A percentile compares a stretch with the other conserved stretches of the same genome.
These are phyloP conservation scores for Hyaena hyaena DNA, from an alignment of 2,113 vertebrate genomes.

Conservation along the genomic window DNA sequence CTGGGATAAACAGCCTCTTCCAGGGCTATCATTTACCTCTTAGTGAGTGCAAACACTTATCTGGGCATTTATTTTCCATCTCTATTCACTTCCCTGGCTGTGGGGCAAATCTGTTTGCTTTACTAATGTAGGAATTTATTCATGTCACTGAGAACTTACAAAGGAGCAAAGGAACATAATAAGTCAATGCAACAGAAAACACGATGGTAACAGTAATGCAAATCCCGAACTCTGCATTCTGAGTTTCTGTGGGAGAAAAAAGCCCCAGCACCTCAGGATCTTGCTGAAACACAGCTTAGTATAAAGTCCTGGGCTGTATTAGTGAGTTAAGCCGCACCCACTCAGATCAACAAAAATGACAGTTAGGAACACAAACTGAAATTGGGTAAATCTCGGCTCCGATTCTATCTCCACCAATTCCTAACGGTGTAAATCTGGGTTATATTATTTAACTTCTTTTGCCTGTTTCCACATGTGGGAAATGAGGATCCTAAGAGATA, in stretches of 20 bases:
- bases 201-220: background rate
- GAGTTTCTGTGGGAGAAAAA: background rate
- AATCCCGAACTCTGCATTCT: background rate
- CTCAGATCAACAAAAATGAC: background rate
- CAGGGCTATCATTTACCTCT: background rate
- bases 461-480: background rate
- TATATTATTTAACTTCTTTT: background rate
- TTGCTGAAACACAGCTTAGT: background rate
- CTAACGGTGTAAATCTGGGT: background rate
- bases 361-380: background rate
- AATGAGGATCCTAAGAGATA: background rate
- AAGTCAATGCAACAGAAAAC: background rate
- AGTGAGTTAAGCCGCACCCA: background rate
- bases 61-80: background rate
- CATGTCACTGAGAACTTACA: background rate
- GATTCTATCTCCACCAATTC: background rate
- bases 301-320: background rate
- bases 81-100: background rate
- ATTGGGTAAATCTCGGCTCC: background rate
- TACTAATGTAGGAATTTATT: background rate
- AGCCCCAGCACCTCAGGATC: background rate
- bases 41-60: background rate
- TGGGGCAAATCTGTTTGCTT: background rate
- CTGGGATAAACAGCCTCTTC: background rate
- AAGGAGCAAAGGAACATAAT: background rate